Evolutionary conservation across 2,888 invertebrate genomes (phyloP), one percentile per base, ranked within the genome.

Genomic region (Plebejus melissa): DNA sequence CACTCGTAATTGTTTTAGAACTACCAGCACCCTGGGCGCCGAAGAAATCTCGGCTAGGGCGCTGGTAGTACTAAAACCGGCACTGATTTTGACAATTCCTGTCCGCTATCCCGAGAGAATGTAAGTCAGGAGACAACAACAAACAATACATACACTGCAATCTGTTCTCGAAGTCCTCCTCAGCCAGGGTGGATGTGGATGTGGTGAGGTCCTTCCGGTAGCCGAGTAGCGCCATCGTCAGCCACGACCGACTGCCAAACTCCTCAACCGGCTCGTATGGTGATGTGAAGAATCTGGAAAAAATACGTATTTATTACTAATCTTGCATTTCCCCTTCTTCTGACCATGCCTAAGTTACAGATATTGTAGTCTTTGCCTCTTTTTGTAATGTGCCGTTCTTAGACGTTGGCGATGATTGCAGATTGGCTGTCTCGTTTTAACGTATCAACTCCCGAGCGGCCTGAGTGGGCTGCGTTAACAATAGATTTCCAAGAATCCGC

Each of bases 151-250:
- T 72, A 92, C 93, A 87, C 58, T 89, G 90, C 38, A 90, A 77
- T 79, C 90, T 85, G 57, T 82, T 78, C 78, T 92, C 91, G 0
- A 90, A 87, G 69, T 95, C 95, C 83, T 96, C 96, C 79, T 95
- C 95, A 1, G 94, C 89, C 28, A 96, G 94, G 0, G 88, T 94
- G 0, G 95, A 94, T 0, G 94, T 94, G 77, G 94, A 94, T 0
- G 94, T 89, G n/a, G 94, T 83, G 1, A 94, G 89, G 76, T 96
- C 96, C 72, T 95, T 94, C 84, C 95, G 95, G 82, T 95, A 95
- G 2, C 96, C 96, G 36, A 96, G 90, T 78, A 96, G 87, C 22
- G 96, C 95, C 75, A 95, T 94, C 50, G 96, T 88, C 54, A 96
- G 91, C 96, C 96, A 96, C 72, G 95, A 94, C 36, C 95, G 94